Base-by-base conservation (phyloP, 2,113 vertebrate genomes). In the Alligator sinensis region DNA sequence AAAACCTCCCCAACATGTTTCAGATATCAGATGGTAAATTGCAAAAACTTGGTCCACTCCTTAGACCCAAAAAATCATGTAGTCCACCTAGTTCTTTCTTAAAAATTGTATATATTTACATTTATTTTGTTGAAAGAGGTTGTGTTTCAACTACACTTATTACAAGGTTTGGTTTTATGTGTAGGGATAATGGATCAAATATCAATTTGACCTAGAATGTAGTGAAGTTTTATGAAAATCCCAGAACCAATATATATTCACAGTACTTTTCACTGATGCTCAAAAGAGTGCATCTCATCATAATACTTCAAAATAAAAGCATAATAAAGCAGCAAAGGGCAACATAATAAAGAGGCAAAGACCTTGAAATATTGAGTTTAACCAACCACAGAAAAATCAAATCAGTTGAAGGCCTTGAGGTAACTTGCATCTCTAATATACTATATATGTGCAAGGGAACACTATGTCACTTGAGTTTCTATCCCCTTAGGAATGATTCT, bases 371-470 rank as follows among this genome's bases (percentile, higher is more conserved):
- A 94, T 34, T 80, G 68, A 92, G 89, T 92, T 94, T 85, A 95
- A 86, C 61, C 64, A 96, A 86, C 47, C 86, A 87, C 70, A 92
- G 57, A 94, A 96, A 96, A 92, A 87, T 93, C 79, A 92, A 96
- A 97, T 96, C 85, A 87, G 66, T 91, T 89, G 79, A 96, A 95
- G 84, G 78, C 88, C 92, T 95, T 94, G 77, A 96, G 96, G 83
- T 94, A 95, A 77, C 80, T 95, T 96, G 78, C 86, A 81, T 95
- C 55, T 88, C 34, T 96, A 96, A 94, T 96, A 89, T n/a, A 92
- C 79, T 92, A 62, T 81, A 47, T 47, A 87, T 74, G 57, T 86
- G 57, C 61, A 91, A 93, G 72, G 84, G 66, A 92, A 92, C 14
- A 28, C 59, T 91, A 9, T 90, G 91, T 91, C 86, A 91, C 86